Conservation (phyloP, 2,797 vertebrate genomes). For the Myotis pilosus region DNA sequence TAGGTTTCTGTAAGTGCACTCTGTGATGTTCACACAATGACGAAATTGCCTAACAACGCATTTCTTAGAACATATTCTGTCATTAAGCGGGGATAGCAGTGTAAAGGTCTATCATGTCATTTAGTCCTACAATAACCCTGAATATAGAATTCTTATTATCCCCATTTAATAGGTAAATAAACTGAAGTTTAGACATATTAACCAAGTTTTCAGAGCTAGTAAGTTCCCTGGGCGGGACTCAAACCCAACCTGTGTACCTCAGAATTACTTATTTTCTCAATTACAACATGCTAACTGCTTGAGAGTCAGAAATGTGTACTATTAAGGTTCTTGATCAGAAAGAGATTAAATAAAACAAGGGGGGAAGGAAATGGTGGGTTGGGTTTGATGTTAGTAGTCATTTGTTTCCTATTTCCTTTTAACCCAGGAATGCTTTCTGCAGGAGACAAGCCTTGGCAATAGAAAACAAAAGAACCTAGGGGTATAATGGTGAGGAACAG, state of each 20-base stretch:
- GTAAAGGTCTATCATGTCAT: background rate
- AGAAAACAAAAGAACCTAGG: background rate
- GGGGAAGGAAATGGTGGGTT: background rate
- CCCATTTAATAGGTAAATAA: background rate
- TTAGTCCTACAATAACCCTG: background rate
- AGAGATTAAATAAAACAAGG: background rate
- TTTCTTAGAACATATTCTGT: background rate
- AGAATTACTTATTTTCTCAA: background rate
- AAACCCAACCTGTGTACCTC: background rate
- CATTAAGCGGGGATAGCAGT: background rate
- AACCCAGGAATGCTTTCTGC: background rate
- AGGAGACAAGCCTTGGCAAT: background rate
- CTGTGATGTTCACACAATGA: background rate
- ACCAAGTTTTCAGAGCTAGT: background rate
- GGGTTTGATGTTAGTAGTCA: background rate
- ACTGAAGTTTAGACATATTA: background rate
- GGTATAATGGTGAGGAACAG: background rate
- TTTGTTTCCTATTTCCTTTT: background rate
- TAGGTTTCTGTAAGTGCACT: background rate
- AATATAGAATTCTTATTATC: constrained; percentile 6
- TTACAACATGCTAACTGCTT: background rate
- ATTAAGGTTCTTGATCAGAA: background rate
- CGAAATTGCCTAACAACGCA: background rate
- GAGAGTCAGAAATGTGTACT: background rate
- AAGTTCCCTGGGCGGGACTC: background rate